Percentiles rank a stretch among this genome's conserved stretches.
Evolutionary conservation across 2,113 vertebrate species (phyloP).

Genomic region (Nymphicus hollandicus): DNA sequence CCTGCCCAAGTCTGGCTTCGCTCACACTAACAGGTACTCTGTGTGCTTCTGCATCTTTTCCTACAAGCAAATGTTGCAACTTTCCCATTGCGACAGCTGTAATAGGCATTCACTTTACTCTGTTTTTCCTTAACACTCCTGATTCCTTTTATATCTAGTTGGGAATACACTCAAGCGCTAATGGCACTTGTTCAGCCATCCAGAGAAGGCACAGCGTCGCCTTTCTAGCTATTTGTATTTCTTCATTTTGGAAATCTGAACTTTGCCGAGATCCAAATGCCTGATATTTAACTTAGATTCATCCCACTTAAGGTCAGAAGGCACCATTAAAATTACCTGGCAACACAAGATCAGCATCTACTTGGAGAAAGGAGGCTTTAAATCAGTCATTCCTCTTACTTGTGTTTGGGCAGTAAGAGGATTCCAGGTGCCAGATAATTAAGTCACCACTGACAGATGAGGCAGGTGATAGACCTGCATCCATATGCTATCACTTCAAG

Average conservation of each 20-base stretch:
- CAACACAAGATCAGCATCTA: background rate
- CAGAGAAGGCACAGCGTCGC: constrained; percentile 8
- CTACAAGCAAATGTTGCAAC: constrained; percentile 73
- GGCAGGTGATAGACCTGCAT: constrained; percentile 29
- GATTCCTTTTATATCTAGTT: constrained; percentile 64
- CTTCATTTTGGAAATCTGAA: constrained; percentile 53
- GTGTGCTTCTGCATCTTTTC: constrained; percentile 74
- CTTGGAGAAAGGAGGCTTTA: constrained; percentile 21
- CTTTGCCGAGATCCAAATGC: constrained; percentile 42
- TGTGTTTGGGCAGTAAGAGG: background rate
- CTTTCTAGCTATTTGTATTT: constrained; percentile 34
- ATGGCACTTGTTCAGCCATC: constrained; percentile 57
- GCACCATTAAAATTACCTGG: constrained; percentile 13
- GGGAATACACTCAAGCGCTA: constrained; percentile 51
- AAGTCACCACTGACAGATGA: constrained; percentile 36
- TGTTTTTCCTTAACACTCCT: constrained; percentile 64
- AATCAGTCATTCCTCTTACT: constrained; percentile 42
- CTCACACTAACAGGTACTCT: constrained; percentile 69
- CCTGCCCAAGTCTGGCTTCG: constrained; percentile 68
- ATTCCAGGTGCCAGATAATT: constrained; percentile 29
- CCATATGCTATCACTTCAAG: background rate
- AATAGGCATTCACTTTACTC: constrained; percentile 53
- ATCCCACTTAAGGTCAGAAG: constrained; percentile 41
- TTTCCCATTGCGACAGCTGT: constrained; percentile 63
- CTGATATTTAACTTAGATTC: constrained; percentile 46